Base-by-base conservation (phyloP, 2,888 invertebrate species). In the Drosophila differens region DNA sequence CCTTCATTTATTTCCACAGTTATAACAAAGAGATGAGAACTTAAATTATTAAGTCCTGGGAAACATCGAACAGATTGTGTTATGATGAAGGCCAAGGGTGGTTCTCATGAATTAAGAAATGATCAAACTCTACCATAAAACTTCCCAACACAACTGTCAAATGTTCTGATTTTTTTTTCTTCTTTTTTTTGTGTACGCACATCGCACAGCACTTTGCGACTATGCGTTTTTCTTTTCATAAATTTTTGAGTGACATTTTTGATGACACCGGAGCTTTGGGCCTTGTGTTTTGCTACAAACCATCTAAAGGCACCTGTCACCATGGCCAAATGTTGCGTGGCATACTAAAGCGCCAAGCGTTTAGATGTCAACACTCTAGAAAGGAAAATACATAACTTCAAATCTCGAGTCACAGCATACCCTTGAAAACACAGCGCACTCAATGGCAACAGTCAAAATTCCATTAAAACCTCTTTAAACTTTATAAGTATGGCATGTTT, bases 191-290 rank as follows among this genome's bases (percentile, higher is more conserved):
- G n/a, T n/a, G n/a, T 37, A 28, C 33, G 35, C 35, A 35, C 25
- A 25, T 14, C 28, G 28, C n/a, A n/a, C 25, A 37, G 28, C 37
- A 37, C 37, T 57, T 57, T 71, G 72, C 65, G 81, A 85, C 89
- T 85, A 75, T 76, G 77, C 90, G 81, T 70, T 80, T 70, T 79
- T 79, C 72, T 76, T 91, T 90, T 89, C 91, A 89, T 91, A 85
- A 82, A 91, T 91, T 83, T 91, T 85, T 92, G 86, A 92, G 92
- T 92, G 91, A 91, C 88, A 92, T 76, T 89, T 91, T 91, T 91
- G 90, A 91, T 91, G 92, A 92, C 91, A 91, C 78, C 71, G 70
- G 84, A 84, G 85, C 83, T 85, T 90, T 90, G 83, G 75, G 79
- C 79, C 76, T 64, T 78, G 74, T 78, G 59, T 73, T 63, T 63